Conservation (phyloP, 2,797 vertebrate genomes). For the Acropternis orthonyx region DNA sequence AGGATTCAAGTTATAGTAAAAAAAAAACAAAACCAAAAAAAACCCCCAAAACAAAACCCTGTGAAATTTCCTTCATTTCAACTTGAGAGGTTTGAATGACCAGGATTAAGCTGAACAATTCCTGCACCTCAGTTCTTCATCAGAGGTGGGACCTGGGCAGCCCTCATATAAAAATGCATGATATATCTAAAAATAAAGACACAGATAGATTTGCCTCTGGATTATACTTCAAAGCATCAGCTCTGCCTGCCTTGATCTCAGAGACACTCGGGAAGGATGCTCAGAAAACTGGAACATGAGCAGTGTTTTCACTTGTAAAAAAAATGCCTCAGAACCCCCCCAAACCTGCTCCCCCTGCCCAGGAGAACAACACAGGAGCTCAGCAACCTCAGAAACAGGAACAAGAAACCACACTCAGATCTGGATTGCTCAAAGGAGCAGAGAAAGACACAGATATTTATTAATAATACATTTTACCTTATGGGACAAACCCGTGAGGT, state of each 20-base stretch:
- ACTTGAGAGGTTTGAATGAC: not conserved
- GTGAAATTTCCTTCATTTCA: conserved; percentile 18
- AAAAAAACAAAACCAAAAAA: too few species aligned
- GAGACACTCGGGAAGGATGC: not conserved
- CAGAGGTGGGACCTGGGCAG: not conserved
- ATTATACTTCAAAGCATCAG: conserved; percentile 27
- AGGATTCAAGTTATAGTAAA: not conserved
- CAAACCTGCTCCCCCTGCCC: not conserved
- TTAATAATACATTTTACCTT: not conserved
- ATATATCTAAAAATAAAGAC: conserved; percentile 21
- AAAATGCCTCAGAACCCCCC: not conserved
- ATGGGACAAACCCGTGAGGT: not conserved
- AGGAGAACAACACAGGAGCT: not conserved
- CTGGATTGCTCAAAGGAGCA: not conserved
- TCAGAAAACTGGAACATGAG: not conserved
- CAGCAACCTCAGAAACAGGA: not conserved
- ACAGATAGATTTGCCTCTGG: not conserved
- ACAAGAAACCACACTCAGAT: not conserved
- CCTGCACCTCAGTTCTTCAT: not conserved
- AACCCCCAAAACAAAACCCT: too few species aligned
- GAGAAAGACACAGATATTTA: not conserved
- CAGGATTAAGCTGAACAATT: not conserved
- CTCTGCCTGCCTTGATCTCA: conserved; percentile 3
- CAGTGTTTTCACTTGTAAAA: not conserved
- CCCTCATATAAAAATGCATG: not conserved